A percentile compares a stretch with the other conserved stretches of the same genome.
Evolutionary conservation across 2,113 vertebrate species (phyloP).

Genomic region (Boleophthalmus pectinirostris): DNA sequence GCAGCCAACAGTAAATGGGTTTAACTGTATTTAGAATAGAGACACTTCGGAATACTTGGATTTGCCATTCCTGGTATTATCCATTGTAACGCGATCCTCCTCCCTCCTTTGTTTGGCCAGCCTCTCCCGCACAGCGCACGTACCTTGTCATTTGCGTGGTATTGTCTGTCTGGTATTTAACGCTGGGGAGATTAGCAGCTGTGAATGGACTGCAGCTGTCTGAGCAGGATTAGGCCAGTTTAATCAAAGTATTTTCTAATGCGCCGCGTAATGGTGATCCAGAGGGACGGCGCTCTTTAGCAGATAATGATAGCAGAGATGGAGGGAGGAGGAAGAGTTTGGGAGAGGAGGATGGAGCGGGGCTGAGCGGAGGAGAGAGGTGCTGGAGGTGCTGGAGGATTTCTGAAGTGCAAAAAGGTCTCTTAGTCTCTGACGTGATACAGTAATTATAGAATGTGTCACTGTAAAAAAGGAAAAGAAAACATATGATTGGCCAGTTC

Average conservation of each 20-base stretch:
- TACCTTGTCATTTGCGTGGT: constrained; percentile 85
- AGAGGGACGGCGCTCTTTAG: constrained; percentile 96
- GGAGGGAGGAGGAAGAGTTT: constrained; percentile 13
- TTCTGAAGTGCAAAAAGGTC: too few species aligned
- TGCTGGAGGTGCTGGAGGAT: too few species aligned
- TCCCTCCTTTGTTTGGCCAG: constrained; percentile 55
- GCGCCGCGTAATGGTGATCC: constrained; percentile 97
- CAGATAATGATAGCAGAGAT: constrained; percentile 93
- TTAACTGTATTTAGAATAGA: not conserved
- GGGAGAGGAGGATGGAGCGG: not conserved
- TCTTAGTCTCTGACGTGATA: too few species aligned
- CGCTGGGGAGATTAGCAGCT: constrained; percentile 91
- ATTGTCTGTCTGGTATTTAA: constrained; percentile 95
- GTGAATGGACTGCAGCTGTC: constrained; percentile 98
- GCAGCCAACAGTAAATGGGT: not conserved
- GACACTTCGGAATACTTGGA: not conserved
- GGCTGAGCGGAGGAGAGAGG: not conserved
- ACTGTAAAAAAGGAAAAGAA: too few species aligned
- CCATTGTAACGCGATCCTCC: constrained; percentile 59
- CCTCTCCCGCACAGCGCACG: constrained; percentile 31
- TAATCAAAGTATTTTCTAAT: constrained; percentile 99
- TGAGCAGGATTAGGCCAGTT: constrained; percentile 98
- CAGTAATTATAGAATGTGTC: too few species aligned
- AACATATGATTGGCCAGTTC: too few species aligned
- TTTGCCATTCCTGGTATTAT: not conserved